Evolutionary conservation across 2,797 vertebrate genomes (phyloP).

Genomic region (Acomys russatus): DNA sequence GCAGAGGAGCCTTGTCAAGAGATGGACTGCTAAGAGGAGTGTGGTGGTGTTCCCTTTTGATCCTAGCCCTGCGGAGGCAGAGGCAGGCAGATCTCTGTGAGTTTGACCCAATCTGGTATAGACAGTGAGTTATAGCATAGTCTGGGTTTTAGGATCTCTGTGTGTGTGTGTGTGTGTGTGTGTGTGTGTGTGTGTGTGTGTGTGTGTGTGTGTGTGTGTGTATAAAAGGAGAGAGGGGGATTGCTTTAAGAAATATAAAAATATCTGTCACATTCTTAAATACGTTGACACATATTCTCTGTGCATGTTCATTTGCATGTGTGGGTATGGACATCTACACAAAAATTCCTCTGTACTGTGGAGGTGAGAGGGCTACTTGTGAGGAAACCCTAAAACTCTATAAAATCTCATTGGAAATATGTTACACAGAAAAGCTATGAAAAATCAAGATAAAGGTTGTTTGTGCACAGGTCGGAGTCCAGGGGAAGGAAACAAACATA

Average conservation of each 20-base stretch:
- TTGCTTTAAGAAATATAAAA: conserved; percentile 27
- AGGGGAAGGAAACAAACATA: background rate
- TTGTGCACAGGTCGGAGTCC: background rate
- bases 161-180: no score
- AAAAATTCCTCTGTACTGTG: background rate
- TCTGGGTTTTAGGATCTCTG: background rate
- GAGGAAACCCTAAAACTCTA: background rate
- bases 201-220: no score
- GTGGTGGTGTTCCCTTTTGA: background rate
- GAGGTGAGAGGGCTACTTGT: background rate
- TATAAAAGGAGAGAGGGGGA: background rate
- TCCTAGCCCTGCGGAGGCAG: background rate
- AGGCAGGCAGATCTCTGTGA: background rate
- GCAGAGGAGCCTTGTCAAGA: background rate
- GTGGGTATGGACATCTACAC: background rate
- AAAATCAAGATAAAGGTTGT: conserved; percentile 17
- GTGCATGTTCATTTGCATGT: background rate
- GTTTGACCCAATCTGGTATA: background rate
- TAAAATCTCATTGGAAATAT: background rate
- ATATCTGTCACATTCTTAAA: background rate
- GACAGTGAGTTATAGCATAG: background rate
- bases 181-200: no score
- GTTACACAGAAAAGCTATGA: background rate
- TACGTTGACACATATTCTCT: background rate
- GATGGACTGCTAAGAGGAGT: no score